Evolutionary conservation across 2,888 invertebrate genomes (phyloP).

Genomic region (Aphidius colemani): DNA sequence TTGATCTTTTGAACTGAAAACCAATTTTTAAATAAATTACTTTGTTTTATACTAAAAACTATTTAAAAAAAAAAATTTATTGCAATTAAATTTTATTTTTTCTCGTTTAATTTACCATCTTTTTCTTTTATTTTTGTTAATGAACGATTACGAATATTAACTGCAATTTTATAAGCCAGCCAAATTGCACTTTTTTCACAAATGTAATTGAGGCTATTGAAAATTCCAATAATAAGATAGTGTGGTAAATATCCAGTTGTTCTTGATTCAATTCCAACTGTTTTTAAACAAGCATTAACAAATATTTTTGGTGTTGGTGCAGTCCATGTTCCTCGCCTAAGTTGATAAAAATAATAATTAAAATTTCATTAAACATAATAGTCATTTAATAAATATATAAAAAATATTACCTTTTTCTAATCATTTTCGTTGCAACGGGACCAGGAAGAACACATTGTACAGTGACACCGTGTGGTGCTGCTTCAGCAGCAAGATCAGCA

Average conservation of each 20-base stretch:
- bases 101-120: background rate
- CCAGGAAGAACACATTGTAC: slow-evolving; percentile 85
- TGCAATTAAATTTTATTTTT: too few species aligned
- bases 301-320: slow-evolving; percentile 76
- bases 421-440: slow-evolving; percentile 91
- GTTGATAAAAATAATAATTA: background rate
- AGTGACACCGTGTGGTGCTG: slow-evolving; percentile 72
- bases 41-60: too few species aligned
- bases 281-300: slow-evolving; percentile 72
- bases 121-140: slow-evolving; percentile 60
- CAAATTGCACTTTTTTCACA: slow-evolving; percentile 67
- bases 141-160: slow-evolving; percentile 67
- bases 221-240: slow-evolving; percentile 63
- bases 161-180: slow-evolving; percentile 69
- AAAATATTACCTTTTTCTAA: slow-evolving; percentile 67
- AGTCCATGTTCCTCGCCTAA: slow-evolving; percentile 67
- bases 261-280: slow-evolving; percentile 71
- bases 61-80: too few species aligned
- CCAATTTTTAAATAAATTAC: too few species aligned
- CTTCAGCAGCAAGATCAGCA: slow-evolving; percentile 77
- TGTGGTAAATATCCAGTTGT: slow-evolving; percentile 82
- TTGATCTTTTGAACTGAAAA: too few species aligned
- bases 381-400: background rate
- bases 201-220: slow-evolving; percentile 62
- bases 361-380: too few species aligned